Conservation (phyloP, 2,888 invertebrate species). For the Leuctra nigra region DNA sequence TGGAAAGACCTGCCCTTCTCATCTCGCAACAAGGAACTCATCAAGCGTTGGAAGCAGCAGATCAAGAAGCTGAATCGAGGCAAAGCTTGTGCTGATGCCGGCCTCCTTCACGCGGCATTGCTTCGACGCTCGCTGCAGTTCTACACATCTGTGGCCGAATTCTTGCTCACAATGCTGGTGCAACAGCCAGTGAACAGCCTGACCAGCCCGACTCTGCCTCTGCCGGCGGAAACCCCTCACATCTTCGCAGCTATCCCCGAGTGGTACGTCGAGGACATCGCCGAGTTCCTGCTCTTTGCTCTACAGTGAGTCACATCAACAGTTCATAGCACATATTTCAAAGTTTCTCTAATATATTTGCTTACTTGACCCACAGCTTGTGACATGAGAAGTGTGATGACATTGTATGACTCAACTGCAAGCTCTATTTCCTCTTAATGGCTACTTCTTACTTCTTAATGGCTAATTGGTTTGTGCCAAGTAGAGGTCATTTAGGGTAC, state of each 20-base stretch:
- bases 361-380: no score
- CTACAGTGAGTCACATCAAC: conserved; percentile 89
- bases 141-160: conserved; percentile 78
- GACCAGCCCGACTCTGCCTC: conserved; percentile 33
- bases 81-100: conserved; percentile 88
- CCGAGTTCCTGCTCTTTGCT: conserved; percentile 89
- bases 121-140: conserved; percentile 78
- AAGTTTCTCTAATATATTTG: no score
- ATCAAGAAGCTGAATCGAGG: conserved; percentile 65
- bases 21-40: conserved; percentile 69
- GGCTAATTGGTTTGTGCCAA: no score
- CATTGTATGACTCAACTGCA: no score
- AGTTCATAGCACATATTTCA: no score
- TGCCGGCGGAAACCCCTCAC: conserved; percentile 57
- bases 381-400: no score
- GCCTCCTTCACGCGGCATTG: conserved; percentile 75
- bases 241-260: conserved; percentile 90
- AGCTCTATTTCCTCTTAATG: no score
- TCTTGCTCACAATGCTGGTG: conserved; percentile 59
- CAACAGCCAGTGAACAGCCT: not conserved
- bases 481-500: no score
- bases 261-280: conserved; percentile 96
- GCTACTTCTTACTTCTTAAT: no score
- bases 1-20: conserved; percentile 75
- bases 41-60: conserved; percentile 83